phyloP scores from a whole-genome alignment of 1,140 invertebrate species.

The Saccostrea echinata region DNA sequence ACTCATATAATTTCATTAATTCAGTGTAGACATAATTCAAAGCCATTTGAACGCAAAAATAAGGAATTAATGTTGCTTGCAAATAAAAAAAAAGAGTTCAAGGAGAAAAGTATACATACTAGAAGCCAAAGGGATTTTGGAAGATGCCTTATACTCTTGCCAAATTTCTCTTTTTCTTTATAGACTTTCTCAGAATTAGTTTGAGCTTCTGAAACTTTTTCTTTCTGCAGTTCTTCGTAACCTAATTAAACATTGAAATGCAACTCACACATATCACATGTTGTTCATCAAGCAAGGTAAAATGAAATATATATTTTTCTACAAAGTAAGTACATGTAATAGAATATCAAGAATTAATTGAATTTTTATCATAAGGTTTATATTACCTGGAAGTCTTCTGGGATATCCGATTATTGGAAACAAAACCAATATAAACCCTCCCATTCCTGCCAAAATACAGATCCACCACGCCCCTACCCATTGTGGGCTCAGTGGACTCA shows the following conservation, averaged over 20 bases:
- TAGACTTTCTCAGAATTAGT: constrained; percentile 51
- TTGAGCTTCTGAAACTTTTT: constrained; percentile 61
- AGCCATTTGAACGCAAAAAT: too few relatives aligned
- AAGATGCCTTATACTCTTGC: constrained; percentile 62
- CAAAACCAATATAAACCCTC: constrained; percentile 14
- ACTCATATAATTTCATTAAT: too few relatives aligned
- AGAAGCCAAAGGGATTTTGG: constrained; percentile 60
- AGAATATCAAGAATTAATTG: too few relatives aligned
- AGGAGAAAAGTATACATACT: constrained; percentile 36
- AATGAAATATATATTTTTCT: too few relatives aligned
- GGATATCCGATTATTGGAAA: constrained; percentile 23
- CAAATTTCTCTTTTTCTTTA: constrained; percentile 56
- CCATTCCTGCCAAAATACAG: constrained; percentile 2
- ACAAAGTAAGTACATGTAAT: too few relatives aligned
- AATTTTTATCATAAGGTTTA: not conserved
- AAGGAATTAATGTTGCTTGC: too few relatives aligned
- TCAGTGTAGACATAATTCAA: too few relatives aligned
- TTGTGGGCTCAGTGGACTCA: constrained; percentile 2
- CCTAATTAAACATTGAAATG: constrained; percentile 37
- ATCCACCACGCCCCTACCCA: constrained; percentile 46
- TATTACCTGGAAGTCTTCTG: constrained; percentile 24
- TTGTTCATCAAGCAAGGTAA: too few relatives aligned
- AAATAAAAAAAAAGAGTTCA: too few relatives aligned
- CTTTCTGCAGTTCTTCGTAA: constrained; percentile 56
- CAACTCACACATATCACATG: not conserved